Base-by-base conservation (phyloP, 2,888 invertebrate species). In the Melanchra persicariae region DNA sequence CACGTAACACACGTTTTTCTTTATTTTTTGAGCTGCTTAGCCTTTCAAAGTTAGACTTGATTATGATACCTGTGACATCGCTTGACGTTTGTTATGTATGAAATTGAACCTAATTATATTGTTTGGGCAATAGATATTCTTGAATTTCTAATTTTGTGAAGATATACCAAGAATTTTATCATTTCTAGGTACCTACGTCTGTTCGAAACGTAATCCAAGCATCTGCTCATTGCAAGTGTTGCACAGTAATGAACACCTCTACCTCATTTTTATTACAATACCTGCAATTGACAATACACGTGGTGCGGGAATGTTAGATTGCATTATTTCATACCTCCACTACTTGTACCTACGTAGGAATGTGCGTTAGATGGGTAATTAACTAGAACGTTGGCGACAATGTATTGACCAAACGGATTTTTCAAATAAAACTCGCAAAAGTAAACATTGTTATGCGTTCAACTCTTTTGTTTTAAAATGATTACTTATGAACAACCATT, bases 181-280 rank as follows among this genome's bases (percentile, higher is more conserved):
- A n/a, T 8, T 47, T 47, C n/a, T 47, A 47, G 8, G 3, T n/a
- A 62, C 19, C 1, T 40, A 62, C 19, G 3, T 40, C 4, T 47
- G 17, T 47, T 45, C 7, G 12, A 37, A 57, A 66, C 60, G 22
- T n/a, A 10, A 62, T 43, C 15, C 15, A 17, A 34, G 34, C 19
- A 43, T 49, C 22, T 22, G 24, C 49, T 2, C 45, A 51, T 0
- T n/a, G 8, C 24, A 26, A 49, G 34, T 61, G 34, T 47, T 65
- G 9, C 64, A 52, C 60, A 34, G 40, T 51, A 77, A 64, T 73
- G 74, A n/a, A 68, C 68, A 69, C 58, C 62, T 55, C 47, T 63
- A 67, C 45, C 40, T 60, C 49, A 54, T 40, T 49, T 58, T 51
- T 68, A 49, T 51, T 59, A 58, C 73, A 77, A 61, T 67, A 54